Conservation (phyloP, 2,113 vertebrate species). For the Capreolus pygargus region DNA sequence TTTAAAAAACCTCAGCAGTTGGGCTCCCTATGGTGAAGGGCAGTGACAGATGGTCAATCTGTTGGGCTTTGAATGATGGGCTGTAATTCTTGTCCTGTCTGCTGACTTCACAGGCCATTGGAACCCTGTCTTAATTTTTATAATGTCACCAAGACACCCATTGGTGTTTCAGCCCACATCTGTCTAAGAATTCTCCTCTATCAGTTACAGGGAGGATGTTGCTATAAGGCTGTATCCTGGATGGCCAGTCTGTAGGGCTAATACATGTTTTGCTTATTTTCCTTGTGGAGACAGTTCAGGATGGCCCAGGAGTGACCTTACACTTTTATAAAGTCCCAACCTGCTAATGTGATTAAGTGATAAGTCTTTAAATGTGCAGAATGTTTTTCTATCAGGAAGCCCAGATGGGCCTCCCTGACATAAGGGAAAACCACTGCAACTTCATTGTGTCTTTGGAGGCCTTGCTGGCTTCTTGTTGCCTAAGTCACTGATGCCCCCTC, state of each 20-base stretch:
- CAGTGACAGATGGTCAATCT: neutral
- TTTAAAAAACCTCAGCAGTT: neutral
- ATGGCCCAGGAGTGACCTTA: neutral
- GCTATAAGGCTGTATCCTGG: neutral
- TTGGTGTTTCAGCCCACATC: neutral
- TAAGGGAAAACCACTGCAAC: neutral
- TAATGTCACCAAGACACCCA: neutral
- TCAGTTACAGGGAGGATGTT: neutral
- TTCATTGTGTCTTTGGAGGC: rapidly evolving
- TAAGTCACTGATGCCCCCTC: rapidly evolving
- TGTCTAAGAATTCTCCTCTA: neutral
- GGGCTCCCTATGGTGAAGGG: neutral
- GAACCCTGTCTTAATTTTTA: neutral
- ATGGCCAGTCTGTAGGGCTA: neutral
- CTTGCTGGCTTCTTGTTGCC: rapidly evolving
- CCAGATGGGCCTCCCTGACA: rapidly evolving
- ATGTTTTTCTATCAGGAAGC: neutral
- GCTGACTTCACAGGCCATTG: neutral
- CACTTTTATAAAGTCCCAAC: neutral
- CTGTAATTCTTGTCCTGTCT: neutral
- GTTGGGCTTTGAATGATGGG: neutral
- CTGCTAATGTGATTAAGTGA: constrained; percentile 6
- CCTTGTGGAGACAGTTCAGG: neutral
- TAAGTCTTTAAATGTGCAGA: constrained; percentile 25
- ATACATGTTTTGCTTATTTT: neutral